Percentiles rank a stretch among this genome's conserved stretches.
phyloP scores from a whole-genome alignment of 2,888 invertebrate genomes.

The Drosophila nr. perissopoda region DNA sequence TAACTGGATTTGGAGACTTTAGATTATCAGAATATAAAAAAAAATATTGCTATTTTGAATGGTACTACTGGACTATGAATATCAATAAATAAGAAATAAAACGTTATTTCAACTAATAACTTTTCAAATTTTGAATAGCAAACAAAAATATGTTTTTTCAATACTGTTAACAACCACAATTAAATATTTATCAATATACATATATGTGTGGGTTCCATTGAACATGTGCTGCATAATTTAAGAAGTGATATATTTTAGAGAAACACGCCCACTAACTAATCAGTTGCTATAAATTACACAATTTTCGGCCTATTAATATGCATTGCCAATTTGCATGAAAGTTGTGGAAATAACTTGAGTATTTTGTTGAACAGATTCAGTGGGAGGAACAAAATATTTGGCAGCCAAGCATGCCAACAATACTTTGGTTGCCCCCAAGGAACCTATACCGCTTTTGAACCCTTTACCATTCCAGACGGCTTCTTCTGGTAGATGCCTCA shows the following conservation, averaged over 20 bases:
- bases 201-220: background rate
- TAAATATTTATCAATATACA: background rate
- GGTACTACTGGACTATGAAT: background rate
- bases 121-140: background rate
- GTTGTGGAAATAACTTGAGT: slow-evolving; percentile 48
- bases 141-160: background rate
- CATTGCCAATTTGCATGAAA: slow-evolving; percentile 46
- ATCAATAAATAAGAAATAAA: background rate
- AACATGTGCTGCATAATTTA: background rate
- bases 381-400: slow-evolving; percentile 11
- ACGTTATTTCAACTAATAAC: background rate
- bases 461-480: background rate
- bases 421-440: slow-evolving; percentile 42
- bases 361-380: slow-evolving; percentile 29
- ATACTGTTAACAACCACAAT: background rate
- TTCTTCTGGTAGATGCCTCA: slow-evolving; percentile 30
- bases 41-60: background rate
- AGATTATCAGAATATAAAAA: background rate
- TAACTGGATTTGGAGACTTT: background rate
- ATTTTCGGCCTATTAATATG: slow-evolving; percentile 38
- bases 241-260: background rate
- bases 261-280: slow-evolving; percentile 27
- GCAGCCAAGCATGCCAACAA: slow-evolving; percentile 40
- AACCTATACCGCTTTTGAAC: background rate
- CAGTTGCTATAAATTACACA: slow-evolving; percentile 37